These are phyloP conservation scores for Danio aesculapii DNA, from an alignment of 2,797 vertebrate genomes.

Conservation along the genomic window DNA sequence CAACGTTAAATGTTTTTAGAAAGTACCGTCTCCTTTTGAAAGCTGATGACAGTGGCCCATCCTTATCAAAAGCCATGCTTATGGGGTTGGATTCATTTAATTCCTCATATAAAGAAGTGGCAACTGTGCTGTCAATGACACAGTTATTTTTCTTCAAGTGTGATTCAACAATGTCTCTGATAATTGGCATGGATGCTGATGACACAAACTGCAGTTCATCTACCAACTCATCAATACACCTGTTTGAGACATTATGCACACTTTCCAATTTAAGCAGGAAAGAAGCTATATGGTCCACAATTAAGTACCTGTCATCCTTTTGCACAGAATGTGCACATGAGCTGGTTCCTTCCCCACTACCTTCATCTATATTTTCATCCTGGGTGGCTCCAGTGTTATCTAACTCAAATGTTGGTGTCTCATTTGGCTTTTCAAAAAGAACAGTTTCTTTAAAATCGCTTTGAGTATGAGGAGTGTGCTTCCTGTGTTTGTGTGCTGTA, in stretches of 20 bases:
- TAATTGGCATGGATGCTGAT: conserved; percentile 32
- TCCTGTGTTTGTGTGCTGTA: conserved; percentile 31
- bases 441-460: conserved; percentile 19
- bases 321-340: too few species aligned
- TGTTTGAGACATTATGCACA: conserved; percentile 40
- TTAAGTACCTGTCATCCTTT: too few species aligned
- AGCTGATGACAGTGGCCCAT: conserved; percentile 16
- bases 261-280: conserved; percentile 44
- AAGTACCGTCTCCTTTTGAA: conserved; percentile 8
- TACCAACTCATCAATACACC: conserved; percentile 39
- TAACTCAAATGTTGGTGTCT: neutral
- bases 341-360: neutral
- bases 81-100: conserved; percentile 36
- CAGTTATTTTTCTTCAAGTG: conserved; percentile 37
- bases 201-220: conserved; percentile 45
- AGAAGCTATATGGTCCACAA: neutral
- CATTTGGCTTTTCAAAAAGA: conserved; percentile 1
- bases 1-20: conserved; percentile 3
- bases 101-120: conserved; percentile 20
- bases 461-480: conserved; percentile 26
- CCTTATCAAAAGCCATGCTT: conserved; percentile 33
- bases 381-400: neutral
- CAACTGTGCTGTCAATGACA: conserved; percentile 23
- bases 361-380: conserved; percentile 18
- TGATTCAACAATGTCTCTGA: conserved; percentile 33